Conservation (phyloP, 2,797 vertebrate genomes). For the Decapterus maruadsi region DNA sequence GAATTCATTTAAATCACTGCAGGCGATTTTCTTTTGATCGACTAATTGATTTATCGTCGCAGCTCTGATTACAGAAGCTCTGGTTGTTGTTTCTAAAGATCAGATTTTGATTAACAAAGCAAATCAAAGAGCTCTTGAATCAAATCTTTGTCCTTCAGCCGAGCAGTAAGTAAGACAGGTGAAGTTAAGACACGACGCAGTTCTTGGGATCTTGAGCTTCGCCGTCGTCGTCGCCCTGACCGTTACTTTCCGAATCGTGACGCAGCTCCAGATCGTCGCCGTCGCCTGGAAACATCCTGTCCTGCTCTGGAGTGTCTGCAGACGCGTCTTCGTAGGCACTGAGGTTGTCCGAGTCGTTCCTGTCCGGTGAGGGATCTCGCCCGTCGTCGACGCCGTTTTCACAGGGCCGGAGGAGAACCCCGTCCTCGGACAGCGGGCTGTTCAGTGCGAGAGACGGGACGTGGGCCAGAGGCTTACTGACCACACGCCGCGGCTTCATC, state of each 20-base stretch:
- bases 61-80: conserved; percentile 26
- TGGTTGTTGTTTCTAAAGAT: conserved; percentile 1
- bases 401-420: conserved; percentile 65
- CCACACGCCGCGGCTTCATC: conserved; percentile 54
- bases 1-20: neutral
- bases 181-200: conserved; percentile 80
- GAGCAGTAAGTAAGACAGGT: conserved; percentile 13
- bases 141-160: conserved; percentile 1
- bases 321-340: conserved; percentile 82
- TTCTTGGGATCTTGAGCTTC: conserved; percentile 34
- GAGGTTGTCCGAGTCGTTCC: conserved; percentile 75
- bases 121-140: conserved; percentile 29
- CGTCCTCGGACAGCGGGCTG: conserved; percentile 40
- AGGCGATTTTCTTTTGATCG: neutral
- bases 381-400: conserved; percentile 5
- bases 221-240: neutral
- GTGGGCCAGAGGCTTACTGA: conserved; percentile 50
- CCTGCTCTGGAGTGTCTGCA: conserved; percentile 74
- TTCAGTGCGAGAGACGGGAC: conserved; percentile 66
- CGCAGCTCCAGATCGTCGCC: conserved; percentile 59
- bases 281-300: conserved; percentile 58
- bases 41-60: neutral
- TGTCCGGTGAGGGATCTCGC: conserved; percentile 59
- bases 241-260: conserved; percentile 32
- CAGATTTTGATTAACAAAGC: conserved; percentile 4